These are phyloP conservation scores for Seira musarum DNA, from an alignment of 2,888 invertebrate genomes.

Conservation along the genomic window DNA sequence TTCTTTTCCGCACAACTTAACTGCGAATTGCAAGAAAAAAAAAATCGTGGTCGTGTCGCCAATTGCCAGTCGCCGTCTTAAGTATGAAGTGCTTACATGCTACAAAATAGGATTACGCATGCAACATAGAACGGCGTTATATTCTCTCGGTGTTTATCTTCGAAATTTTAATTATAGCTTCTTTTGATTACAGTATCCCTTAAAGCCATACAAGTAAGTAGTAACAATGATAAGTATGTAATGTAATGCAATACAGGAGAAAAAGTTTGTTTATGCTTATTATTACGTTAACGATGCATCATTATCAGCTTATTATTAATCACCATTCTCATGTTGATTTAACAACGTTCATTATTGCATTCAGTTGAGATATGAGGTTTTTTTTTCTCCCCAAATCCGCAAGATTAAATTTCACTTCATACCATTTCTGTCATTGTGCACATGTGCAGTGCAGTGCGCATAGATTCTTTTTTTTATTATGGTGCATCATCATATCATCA, in stretches of 20 bases:
- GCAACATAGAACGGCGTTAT: neutral
- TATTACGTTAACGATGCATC: constrained; percentile 11
- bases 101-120: neutral
- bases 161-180: constrained; percentile 13
- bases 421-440: constrained; percentile 1
- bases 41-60: neutral
- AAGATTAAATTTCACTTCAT: constrained; percentile 8
- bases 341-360: too few relatives aligned
- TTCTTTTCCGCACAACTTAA: neutral
- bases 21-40: neutral
- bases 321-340: constrained; percentile 14
- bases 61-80: too few relatives aligned
- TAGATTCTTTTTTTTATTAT: too few relatives aligned
- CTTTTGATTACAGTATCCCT: neutral
- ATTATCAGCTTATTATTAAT: constrained; percentile 11
- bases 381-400: neutral
- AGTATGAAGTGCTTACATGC: too few relatives aligned
- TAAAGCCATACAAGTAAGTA: too few relatives aligned
- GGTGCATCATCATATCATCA: too few relatives aligned
- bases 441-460: neutral
- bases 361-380: too few relatives aligned
- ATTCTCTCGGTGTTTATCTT: neutral
- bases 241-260: too few relatives aligned
- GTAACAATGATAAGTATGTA: too few relatives aligned
- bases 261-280: too few relatives aligned